Base-by-base conservation (phyloP, 2,888 invertebrate genomes). In the Cerastis leucographa region DNA sequence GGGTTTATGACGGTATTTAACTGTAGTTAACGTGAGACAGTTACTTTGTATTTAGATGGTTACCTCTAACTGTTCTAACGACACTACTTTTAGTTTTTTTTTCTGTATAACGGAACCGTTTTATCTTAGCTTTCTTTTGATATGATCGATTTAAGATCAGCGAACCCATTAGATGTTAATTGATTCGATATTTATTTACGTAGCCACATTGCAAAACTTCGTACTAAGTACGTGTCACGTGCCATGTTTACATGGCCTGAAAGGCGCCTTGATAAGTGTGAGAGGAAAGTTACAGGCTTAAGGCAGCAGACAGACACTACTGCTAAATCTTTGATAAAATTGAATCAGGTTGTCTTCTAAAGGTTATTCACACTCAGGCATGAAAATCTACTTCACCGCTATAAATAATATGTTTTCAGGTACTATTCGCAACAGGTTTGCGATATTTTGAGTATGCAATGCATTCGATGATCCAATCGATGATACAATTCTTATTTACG, bases 11-110 rank as follows among this genome's bases (percentile, higher is more conserved):
- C 29, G 59, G 49, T 65, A 67, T 74, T 80, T 76, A 84, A 86
- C 72, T 40, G 65, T 80, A 44, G 71, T 76, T 77, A 76, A 71
- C 62, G 70, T 62, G 22, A 76, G 29, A 74, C 72, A 42, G 65
- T 85, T 68, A 82, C 59, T 77, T 85, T 72, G 64, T 71, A 49
- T 72, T 76, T 64, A 75, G 72, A 67, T 68, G 71, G 70, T 74
- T 61, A 73, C 44, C n/a, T 44, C 44, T 78, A 61, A 85, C 77
- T 65, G 78, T 76, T 73, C 42, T 61, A 56, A 49, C 25, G 56
- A 71, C 22, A 35, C 46, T 17, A 46, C 5, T 51, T 49, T 71
- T 76, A 22, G 9, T n/a, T 51, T 14, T 67, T 29, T 73, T 76
- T 73, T 65, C 4, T 42, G 2, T 59, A 5, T 70, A 59, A 85